Evolutionary conservation across 2,797 vertebrate species (phyloP).

Genomic region (Epinephelus malabaricus): DNA sequence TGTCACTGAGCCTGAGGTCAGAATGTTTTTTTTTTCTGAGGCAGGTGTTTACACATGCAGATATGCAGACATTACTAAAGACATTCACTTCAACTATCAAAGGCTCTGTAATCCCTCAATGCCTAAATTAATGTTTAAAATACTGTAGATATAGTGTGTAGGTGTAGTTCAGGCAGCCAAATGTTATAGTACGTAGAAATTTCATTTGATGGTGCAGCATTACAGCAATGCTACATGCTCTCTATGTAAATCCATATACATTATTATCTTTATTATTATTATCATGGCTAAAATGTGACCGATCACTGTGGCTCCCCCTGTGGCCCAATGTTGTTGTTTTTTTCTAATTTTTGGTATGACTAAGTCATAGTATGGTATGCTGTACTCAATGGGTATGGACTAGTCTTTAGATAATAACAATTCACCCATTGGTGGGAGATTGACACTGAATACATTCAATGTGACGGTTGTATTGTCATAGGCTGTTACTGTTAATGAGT

Average conservation of each 20-base stretch:
- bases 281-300: no score
- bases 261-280: neutral
- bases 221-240: neutral
- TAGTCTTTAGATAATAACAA: neutral
- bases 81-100: slow-evolving; percentile 42
- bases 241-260: neutral
- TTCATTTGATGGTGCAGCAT: slow-evolving; percentile 6
- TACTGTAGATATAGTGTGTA: neutral
- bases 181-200: neutral
- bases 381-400: neutral
- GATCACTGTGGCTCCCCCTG: no score
- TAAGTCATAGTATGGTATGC: no score
- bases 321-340: no score
- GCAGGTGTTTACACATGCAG: slow-evolving; percentile 47
- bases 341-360: no score
- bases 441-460: neutral
- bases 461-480: neutral
- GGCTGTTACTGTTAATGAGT: neutral
- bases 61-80: slow-evolving; percentile 42
- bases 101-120: slow-evolving; percentile 9
- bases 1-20: slow-evolving; percentile 53
- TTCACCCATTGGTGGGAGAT: neutral
- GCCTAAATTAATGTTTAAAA: slow-evolving; percentile 22
- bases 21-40: neutral
- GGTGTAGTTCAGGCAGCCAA: slow-evolving; percentile 18